Conservation (phyloP, 2,113 vertebrate species). For the Heterotis niloticus region DNA sequence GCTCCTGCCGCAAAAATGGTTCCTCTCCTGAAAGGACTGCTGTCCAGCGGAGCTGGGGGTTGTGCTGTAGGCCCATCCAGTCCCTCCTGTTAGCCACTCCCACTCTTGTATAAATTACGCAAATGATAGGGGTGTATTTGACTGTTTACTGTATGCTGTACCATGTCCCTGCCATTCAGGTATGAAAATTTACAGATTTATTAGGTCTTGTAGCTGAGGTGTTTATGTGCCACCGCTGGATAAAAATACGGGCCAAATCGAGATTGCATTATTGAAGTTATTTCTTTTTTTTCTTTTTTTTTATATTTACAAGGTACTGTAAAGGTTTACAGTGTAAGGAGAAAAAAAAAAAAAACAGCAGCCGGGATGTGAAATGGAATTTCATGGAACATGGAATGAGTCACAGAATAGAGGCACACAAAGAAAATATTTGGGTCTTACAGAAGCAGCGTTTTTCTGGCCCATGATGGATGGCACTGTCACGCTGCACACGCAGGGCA, state of each 20-base stretch:
- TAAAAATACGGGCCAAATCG: background rate
- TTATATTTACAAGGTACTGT: too few relatives aligned
- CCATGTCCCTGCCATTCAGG: background rate
- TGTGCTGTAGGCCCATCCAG: background rate
- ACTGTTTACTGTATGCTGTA: background rate
- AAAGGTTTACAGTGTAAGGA: background rate
- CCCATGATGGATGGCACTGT: too few relatives aligned
- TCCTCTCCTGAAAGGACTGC: too few relatives aligned
- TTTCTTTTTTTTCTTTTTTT: background rate
- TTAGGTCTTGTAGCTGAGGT: too few relatives aligned
- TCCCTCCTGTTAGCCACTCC: background rate
- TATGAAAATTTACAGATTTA: too few relatives aligned
- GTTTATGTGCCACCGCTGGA: background rate
- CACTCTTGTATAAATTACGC: too few relatives aligned
- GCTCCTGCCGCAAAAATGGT: too few relatives aligned
- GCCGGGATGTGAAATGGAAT: background rate
- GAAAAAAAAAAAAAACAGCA: too few relatives aligned
- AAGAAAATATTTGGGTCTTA: background rate
- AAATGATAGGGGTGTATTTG: too few relatives aligned
- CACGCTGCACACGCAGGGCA: too few relatives aligned
- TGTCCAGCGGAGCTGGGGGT: too few relatives aligned
- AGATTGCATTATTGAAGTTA: background rate
- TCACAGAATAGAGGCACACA: background rate
- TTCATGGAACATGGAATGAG: conserved; percentile 13
- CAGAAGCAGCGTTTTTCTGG: background rate